A percentile compares a stretch with the other conserved stretches of the same genome.
Conservation (phyloP, 2,797 vertebrate genomes). For the Oreochromis grahami region DNA sequence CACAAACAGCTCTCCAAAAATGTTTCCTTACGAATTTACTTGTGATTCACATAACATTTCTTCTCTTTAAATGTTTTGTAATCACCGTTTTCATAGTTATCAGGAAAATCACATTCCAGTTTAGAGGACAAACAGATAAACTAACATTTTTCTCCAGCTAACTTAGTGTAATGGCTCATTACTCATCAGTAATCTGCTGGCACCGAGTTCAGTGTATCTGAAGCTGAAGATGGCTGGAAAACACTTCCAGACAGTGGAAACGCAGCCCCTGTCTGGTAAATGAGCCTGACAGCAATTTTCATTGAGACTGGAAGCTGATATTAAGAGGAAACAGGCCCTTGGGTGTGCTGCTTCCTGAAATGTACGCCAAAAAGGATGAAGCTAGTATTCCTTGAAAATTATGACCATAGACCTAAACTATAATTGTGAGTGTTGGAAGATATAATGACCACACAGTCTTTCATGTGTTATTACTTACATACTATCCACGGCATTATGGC, state of each 20-base stretch:
- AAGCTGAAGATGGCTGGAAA: not conserved
- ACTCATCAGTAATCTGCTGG: not conserved
- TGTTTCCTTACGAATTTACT: not conserved
- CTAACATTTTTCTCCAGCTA: not conserved
- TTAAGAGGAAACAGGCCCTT: conserved; percentile 37
- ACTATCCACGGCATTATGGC: not conserved
- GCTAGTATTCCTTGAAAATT: not conserved
- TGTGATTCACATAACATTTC: not conserved
- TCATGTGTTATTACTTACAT: conserved; percentile 5
- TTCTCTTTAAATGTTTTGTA: not conserved
- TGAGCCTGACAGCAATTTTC: conserved; percentile 7
- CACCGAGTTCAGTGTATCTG: not conserved
- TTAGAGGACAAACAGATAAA: not conserved
- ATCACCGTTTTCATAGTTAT: not conserved
- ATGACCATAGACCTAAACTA: not conserved
- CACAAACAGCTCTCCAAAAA: not conserved
- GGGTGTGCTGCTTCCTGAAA: conserved; percentile 26
- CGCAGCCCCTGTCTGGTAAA: not conserved
- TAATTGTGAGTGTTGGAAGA: conserved; percentile 13
- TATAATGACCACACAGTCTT: conserved; percentile 1
- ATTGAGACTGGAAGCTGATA: not conserved
- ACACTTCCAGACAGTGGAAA: conserved; percentile 10
- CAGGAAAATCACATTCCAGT: not conserved
- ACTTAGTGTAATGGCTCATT: not conserved
- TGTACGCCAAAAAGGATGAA: not conserved